These are phyloP conservation scores for Seriola aureovittata DNA, from an alignment of 2,113 vertebrate genomes.

Conservation along the genomic window DNA sequence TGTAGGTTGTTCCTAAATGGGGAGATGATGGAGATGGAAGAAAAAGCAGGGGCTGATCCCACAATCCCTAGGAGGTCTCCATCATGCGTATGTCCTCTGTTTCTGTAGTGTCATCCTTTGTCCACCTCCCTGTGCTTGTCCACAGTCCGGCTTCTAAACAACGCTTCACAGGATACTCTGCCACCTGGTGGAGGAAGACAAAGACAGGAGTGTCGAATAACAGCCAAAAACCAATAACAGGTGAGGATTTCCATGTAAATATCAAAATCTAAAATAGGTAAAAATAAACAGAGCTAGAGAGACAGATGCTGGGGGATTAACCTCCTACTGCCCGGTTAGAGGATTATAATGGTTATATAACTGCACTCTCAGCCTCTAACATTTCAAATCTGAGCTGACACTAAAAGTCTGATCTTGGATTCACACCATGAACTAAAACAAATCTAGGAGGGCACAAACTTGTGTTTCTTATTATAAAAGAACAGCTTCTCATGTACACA, in stretches of 20 bases:
- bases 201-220: background rate
- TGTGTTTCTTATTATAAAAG: background rate
- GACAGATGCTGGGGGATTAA: background rate
- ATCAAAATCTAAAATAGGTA: conserved; percentile 6
- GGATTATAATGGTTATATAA: conserved; percentile 65
- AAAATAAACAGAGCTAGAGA: background rate
- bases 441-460: background rate
- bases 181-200: conserved; percentile 83
- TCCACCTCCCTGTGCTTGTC: conserved; percentile 85
- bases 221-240: background rate
- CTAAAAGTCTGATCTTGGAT: background rate
- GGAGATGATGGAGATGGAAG: conserved; percentile 28
- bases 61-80: conserved; percentile 90
- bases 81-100: conserved; percentile 94
- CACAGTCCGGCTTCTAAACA: conserved; percentile 86
- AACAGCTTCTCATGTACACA: background rate
- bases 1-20: conserved; percentile 28
- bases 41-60: background rate
- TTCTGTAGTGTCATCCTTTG: conserved; percentile 89
- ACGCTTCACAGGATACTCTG: conserved; percentile 86
- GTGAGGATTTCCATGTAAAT: background rate
- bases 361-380: conserved; percentile 12
- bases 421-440: background rate
- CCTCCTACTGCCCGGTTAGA: conserved; percentile 14
- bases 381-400: conserved; percentile 2